Evolutionary conservation across 2,797 vertebrate species (phyloP).

Genomic region (Sorex maritimensis): DNA sequence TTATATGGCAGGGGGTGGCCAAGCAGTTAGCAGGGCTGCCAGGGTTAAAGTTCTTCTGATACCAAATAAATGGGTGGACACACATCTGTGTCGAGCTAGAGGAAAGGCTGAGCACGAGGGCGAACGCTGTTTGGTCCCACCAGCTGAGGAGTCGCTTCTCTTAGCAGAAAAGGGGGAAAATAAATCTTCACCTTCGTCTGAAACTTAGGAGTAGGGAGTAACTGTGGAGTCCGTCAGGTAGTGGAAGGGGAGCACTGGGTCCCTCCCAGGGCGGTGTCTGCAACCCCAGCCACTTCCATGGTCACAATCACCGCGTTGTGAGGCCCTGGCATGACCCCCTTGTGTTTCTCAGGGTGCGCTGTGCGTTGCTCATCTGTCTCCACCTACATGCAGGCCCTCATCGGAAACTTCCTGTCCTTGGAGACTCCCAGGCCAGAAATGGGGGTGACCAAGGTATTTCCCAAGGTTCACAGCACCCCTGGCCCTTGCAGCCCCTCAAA

Average conservation of each 20-base stretch:
- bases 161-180: neutral
- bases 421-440: neutral
- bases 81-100: neutral
- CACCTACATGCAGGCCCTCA: neutral
- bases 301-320: neutral
- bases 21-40: neutral
- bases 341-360: neutral
- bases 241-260: neutral
- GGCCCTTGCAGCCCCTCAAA: too few species aligned
- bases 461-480: neutral
- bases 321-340: neutral
- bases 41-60: neutral
- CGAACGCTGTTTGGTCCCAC: neutral
- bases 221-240: neutral
- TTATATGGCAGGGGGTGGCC: neutral
- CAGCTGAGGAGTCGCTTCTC: neutral
- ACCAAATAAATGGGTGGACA: neutral
- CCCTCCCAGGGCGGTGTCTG: accelerated
- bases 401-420: neutral
- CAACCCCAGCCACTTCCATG: neutral
- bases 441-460: neutral
- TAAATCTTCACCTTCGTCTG: neutral
- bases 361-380: neutral
- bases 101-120: neutral
- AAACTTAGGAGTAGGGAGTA: neutral